Base-by-base conservation (phyloP, 2,797 vertebrate species). In the Chelmon rostratus region DNA sequence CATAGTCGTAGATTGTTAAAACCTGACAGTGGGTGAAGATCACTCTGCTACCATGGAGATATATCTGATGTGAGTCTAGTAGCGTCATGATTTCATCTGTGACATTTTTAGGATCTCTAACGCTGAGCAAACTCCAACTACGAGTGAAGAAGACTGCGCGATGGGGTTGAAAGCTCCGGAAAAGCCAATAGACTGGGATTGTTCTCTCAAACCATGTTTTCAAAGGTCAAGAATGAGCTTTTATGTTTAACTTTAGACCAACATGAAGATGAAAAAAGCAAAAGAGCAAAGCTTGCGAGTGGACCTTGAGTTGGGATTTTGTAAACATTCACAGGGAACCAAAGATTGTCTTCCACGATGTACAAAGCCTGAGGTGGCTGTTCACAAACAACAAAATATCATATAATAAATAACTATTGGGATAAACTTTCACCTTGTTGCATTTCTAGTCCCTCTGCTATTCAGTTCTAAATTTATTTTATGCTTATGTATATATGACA, bases 91-190 rank as follows among this genome's bases (percentile, higher is more conserved):
- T 53, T 58, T n/a, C 12, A 31, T 6, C 13, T 9, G 44, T 13
- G 28, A 62, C 0, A 53, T 47, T 38, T 63, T 33, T 13, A 38
- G 11, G 61, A 53, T 40, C n/a, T 23, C 8, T 21, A 47, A 38
- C 42, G 19, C 16, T 10, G 19, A 28, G 13, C 2, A 54, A 42
- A 42, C 2, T 28, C 5, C n/a, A 46, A 46, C n/a, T 19, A n/a
- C 44, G 18, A 13, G 31, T 59, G 19, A 68, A 57, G 9, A 40
- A 16, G 25, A 31, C 28, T 13, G 23, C 15, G n/a, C 21, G 11
- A 57, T 42, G 46, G 56, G 19, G 35, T 42, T 52, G 47, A 72
- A 58, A 81, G 44, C 28, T 49, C 11, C 53, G 1, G 50, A 50
- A 61, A 68, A 62, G 25, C 33, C n/a, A 61, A 47, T 37, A n/a